These are phyloP conservation scores for Crotalus horridus DNA, from an alignment of 2,113 vertebrate genomes.

Conservation along the genomic window DNA sequence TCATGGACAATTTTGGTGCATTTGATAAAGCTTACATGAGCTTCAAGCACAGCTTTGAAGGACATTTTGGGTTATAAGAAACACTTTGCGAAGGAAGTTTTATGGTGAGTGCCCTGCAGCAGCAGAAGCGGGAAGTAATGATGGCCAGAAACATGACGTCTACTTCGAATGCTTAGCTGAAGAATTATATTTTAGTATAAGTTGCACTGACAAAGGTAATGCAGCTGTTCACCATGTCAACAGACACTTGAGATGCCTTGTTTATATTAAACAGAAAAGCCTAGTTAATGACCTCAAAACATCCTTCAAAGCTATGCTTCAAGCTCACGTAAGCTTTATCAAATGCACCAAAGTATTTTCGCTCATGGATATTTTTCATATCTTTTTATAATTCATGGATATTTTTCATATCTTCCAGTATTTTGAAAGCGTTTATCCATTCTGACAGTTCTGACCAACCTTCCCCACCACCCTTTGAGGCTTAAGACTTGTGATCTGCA, in stretches of 20 bases:
- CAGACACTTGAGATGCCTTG: neutral
- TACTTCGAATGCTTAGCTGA: neutral
- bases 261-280: slow-evolving; percentile 23
- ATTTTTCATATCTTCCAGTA: neutral
- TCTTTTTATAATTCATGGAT: neutral
- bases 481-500: neutral
- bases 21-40: neutral
- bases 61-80: neutral
- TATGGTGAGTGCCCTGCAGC: neutral
- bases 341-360: neutral
- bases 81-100: neutral
- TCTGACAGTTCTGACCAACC: neutral
- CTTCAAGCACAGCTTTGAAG: neutral
- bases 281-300: neutral
- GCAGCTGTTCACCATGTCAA: neutral
- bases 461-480: neutral
- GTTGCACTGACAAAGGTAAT: neutral
- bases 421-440: neutral
- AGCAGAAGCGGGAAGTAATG: neutral
- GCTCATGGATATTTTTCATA: neutral
- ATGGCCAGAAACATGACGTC: neutral
- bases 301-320: neutral
- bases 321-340: neutral
- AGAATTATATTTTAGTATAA: neutral
- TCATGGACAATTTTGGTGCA: neutral